Evolutionary conservation across 2,888 invertebrate genomes (phyloP).

Genomic region (Epinotia brunnichana): DNA sequence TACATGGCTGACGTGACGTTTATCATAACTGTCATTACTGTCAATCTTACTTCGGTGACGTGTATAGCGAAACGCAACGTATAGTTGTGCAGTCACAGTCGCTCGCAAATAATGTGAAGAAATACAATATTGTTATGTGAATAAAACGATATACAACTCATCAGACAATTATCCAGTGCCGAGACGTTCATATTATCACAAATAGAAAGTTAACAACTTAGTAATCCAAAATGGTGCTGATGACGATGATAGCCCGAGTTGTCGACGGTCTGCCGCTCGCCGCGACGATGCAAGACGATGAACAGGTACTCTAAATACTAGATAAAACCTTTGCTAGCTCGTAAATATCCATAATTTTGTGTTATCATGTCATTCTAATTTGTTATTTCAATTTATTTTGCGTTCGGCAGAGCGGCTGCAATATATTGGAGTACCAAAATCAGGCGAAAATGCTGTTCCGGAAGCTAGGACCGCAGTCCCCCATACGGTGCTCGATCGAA

Average conservation of each 20-base stretch:
- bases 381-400: conserved; percentile 60
- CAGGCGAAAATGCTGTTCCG: conserved; percentile 99
- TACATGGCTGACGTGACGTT: conserved; percentile 66
- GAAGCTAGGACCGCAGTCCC: conserved; percentile 95
- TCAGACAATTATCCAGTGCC: conserved; percentile 17
- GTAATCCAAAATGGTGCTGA: conserved; percentile 91
- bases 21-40: conserved; percentile 54
- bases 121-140: conserved; percentile 60
- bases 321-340: not conserved
- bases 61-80: conserved; percentile 68
- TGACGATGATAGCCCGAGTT: conserved; percentile 98
- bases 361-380: conserved; percentile 38
- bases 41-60: conserved; percentile 42
- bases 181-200: conserved; percentile 1
- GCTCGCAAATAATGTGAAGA: conserved; percentile 71
- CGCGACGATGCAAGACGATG: conserved; percentile 99
- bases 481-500: conserved; percentile 96
- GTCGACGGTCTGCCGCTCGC: conserved; percentile 97
- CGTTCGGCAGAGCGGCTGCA: conserved; percentile 92
- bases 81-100: conserved; percentile 61
- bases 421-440: conserved; percentile 98
- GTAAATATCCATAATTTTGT: conserved; percentile 16
- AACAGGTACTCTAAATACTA: conserved; percentile 87
- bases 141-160: conserved; percentile 52
- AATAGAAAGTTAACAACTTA: conserved; percentile 51